Conservation (phyloP, 2,888 invertebrate species). For the Ephialtes manifestator region DNA sequence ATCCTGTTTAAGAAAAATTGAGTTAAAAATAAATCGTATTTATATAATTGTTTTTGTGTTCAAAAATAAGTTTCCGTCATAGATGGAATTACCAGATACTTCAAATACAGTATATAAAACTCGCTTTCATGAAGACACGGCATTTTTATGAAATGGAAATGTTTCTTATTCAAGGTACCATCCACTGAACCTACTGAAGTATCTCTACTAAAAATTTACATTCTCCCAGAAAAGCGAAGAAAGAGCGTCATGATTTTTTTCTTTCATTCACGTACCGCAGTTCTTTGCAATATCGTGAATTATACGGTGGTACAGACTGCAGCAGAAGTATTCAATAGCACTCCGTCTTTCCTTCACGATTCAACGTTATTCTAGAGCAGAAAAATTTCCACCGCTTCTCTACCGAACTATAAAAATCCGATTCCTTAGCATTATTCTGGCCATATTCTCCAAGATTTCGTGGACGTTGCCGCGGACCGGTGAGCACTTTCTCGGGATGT, state of each 20-base stretch:
- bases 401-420: constrained; percentile 63
- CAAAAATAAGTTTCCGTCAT: neutral
- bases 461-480: constrained; percentile 22
- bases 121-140: neutral
- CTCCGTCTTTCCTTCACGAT: constrained; percentile 18
- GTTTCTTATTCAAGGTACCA: constrained; percentile 6
- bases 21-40: neutral
- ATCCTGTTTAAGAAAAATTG: neutral
- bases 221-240: constrained; percentile 13
- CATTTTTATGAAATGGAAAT: constrained; percentile 1
- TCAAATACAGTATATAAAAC: neutral
- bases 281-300: constrained; percentile 43
- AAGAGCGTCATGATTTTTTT: constrained; percentile 19
- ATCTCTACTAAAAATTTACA: constrained; percentile 16
- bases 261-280: neutral
- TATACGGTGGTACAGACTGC: constrained; percentile 24
- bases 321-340: constrained; percentile 23
- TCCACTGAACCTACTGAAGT: constrained; percentile 10
- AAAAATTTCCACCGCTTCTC: constrained; percentile 50
- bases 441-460: constrained; percentile 57
- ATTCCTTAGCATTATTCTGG: constrained; percentile 63
- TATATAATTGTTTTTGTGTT: neutral
- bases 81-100: neutral
- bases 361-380: constrained; percentile 53
- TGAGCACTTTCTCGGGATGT: constrained; percentile 52